A percentile compares a stretch with the other conserved stretches of the same genome.
These are phyloP conservation scores for Ophion costatus DNA, from an alignment of 2,888 invertebrate genomes.

Conservation along the genomic window DNA sequence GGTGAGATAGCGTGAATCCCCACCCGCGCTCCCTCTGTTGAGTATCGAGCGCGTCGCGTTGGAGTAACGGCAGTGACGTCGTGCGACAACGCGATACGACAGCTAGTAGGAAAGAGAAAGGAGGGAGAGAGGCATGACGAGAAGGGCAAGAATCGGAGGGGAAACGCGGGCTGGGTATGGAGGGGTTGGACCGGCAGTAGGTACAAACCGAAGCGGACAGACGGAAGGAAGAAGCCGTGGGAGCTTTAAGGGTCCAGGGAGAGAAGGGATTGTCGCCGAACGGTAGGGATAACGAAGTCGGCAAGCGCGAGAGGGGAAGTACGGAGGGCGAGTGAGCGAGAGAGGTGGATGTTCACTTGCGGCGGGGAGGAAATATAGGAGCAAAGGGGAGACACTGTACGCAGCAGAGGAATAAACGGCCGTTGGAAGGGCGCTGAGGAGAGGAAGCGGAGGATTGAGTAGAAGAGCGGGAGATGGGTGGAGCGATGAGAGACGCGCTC, in stretches of 20 bases:
- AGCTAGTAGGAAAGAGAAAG: constrained; percentile 1
- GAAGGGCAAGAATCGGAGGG: constrained; percentile 3
- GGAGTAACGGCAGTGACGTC: constrained; percentile 59
- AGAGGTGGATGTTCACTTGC: constrained; percentile 21
- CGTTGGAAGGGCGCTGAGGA: constrained; percentile 38
- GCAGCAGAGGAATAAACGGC: constrained; percentile 47
- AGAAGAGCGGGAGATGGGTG: constrained; percentile 32
- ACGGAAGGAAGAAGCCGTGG: constrained; percentile 51
- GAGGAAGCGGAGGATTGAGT: constrained; percentile 42
- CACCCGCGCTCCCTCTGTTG: constrained; percentile 26
- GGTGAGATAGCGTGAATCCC: constrained; percentile 44
- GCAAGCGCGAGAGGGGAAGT: constrained; percentile 11
- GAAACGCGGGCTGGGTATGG: constrained; percentile 7
- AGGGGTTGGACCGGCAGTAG: constrained; percentile 40
- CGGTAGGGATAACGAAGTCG: constrained; percentile 52
- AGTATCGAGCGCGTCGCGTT: constrained; percentile 61
- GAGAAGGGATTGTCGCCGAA: constrained; percentile 47
- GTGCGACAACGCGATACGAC: constrained; percentile 26
- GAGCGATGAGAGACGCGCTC: constrained; percentile 57
- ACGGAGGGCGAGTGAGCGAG: constrained; percentile 6
- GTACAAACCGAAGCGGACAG: constrained; percentile 24
- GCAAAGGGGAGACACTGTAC: constrained; percentile 24
- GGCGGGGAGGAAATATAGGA: constrained; percentile 47
- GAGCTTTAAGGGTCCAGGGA: constrained; percentile 49
- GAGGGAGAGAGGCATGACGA: constrained; percentile 1